Base-by-base conservation (phyloP, 2,113 vertebrate species). In the Sylvia atricapilla region DNA sequence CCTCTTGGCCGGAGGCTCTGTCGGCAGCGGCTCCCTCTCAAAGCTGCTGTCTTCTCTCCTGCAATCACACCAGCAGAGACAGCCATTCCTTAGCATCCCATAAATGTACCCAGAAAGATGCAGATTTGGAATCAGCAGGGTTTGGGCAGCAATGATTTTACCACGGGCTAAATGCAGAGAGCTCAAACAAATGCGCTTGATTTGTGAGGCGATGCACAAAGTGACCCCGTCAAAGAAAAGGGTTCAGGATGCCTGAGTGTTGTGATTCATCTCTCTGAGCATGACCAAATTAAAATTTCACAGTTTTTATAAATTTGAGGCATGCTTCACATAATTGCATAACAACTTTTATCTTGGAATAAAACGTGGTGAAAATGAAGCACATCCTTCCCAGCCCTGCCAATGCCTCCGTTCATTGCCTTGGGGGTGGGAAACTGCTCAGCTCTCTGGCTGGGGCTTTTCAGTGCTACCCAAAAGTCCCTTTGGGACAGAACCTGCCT, bases 1-100 rank as follows among this genome's bases (percentile, higher is more conserved):
- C 53, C 99, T 98, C 93, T 99, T 99, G 60, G 99, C 98, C 0
- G 99, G 98, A 8, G 99, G 99, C 95, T 99, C 99, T 25, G 99
- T 89, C 2, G 98, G 97, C 50, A 98, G 90, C 0, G 98, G 68
- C 1, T 99, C 99, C 67, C 99, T 99, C 87, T 99, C 99, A 97
- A 99, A 99, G 72, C 98, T 98, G 67, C 97, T 99, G 85, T 99
- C 99, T 95, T 99, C 98, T 96, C 99, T 99, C 89, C 96, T 97
- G 87, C n/a, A 93, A 85, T 49, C 86, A 70, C 91, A 94, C 2
- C 64, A 7, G 59, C 74, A 89, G 24, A 82, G 20, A 89, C 49
- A 66, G 30, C 35, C 7, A 11, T n/a, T 49, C 2, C 2, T 94
- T 27, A 96, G 86, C 73, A 60, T 23, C 1, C 3, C 68, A 23